Evolutionary conservation across 2,797 vertebrate genomes (phyloP).

Genomic region (Neosilurus hyrtlii): DNA sequence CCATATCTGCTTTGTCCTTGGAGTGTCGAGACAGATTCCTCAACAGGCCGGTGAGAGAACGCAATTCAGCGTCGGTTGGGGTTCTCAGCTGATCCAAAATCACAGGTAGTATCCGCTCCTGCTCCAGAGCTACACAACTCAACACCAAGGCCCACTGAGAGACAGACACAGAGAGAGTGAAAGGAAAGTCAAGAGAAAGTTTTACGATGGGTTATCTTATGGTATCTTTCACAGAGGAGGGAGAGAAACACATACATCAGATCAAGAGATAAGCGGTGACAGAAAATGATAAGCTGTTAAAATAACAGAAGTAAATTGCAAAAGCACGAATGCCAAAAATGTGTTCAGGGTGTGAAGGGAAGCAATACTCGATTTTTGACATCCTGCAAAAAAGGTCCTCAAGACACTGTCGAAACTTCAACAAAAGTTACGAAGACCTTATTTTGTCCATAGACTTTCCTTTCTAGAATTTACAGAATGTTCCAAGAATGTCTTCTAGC

Average conservation of each 20-base stretch:
- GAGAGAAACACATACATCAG: background rate
- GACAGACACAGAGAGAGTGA: constrained; percentile 4
- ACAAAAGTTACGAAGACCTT: background rate
- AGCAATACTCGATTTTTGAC: background rate
- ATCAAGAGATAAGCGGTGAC: background rate
- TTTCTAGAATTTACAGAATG: background rate
- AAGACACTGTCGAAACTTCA: background rate
- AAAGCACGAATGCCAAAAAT: background rate
- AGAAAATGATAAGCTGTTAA: background rate
- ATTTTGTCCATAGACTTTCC: background rate
- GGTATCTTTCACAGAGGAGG: background rate
- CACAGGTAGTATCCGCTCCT: constrained; percentile 87
- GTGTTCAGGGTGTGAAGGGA: background rate
- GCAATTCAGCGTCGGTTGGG: constrained; percentile 79
- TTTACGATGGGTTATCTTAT: no score
- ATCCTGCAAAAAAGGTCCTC: no score
- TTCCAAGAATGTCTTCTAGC: background rate
- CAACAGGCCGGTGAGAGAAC: constrained; percentile 86
- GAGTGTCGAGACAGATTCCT: constrained; percentile 87
- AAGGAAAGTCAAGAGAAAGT: background rate
- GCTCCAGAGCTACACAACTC: constrained; percentile 84
- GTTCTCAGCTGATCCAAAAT: constrained; percentile 85
- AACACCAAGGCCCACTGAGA: constrained; percentile 86
- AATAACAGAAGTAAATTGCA: background rate
- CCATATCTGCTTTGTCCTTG: constrained; percentile 87